Conservation (phyloP, 2,888 invertebrate genomes). For the Noctua janthina region DNA sequence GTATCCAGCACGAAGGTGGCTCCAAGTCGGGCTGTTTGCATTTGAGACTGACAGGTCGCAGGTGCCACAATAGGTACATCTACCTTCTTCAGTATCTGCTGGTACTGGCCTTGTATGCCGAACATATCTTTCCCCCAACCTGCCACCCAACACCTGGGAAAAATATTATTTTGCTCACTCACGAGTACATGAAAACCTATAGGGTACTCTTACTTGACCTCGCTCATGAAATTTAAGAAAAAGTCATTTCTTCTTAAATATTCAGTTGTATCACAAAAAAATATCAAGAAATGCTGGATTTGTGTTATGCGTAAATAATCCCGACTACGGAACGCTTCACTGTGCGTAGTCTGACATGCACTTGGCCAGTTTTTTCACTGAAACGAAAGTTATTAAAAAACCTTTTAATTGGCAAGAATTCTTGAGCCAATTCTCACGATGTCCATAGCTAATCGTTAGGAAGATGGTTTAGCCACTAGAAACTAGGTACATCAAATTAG, state of each 20-base stretch:
- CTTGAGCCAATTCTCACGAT: not conserved
- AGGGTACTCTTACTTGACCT: not conserved
- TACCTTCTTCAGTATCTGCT: constrained; percentile 93
- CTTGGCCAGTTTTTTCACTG: not conserved
- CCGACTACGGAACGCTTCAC: not conserved
- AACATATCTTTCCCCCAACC: constrained; percentile 97
- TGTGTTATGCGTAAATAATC: not conserved
- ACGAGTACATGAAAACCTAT: not conserved
- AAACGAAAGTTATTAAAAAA: not conserved
- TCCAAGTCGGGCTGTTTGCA: constrained; percentile 92
- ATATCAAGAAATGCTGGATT: not conserved
- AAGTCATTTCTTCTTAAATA: not conserved
- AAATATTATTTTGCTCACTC: not conserved
- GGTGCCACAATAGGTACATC: constrained; percentile 93
- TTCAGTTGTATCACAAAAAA: not conserved
- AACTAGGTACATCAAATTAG: not conserved
- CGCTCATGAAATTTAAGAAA: not conserved
- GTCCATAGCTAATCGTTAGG: not conserved
- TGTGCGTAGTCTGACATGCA: not conserved
- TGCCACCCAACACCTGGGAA: constrained; percentile 91
- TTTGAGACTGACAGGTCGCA: constrained; percentile 91
- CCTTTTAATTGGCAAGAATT: not conserved
- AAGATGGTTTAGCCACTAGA: not conserved
- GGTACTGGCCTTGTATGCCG: constrained; percentile 89
- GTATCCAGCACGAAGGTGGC: constrained; percentile 91